Conservation (phyloP, 2,888 invertebrate species). For the Hedychridium roseum region DNA sequence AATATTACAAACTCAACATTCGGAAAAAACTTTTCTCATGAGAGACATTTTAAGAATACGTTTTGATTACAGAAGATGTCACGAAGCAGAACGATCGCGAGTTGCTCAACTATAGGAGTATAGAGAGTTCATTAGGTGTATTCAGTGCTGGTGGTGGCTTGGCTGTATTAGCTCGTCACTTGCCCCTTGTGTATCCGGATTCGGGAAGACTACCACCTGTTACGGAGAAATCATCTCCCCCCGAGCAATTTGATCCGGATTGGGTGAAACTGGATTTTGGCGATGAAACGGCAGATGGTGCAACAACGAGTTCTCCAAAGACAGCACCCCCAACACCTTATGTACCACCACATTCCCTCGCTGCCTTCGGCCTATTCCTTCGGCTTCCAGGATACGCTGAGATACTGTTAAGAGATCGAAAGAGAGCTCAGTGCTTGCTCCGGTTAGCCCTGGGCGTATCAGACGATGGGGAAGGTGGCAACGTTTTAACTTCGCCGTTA, state of each 20-base stretch:
- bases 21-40: not conserved
- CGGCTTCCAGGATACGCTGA: conserved; percentile 91
- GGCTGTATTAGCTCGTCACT: conserved; percentile 85
- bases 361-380: conserved; percentile 89
- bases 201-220: conserved; percentile 66
- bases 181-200: conserved; percentile 89
- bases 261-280: conserved; percentile 72
- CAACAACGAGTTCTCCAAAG: conserved; percentile 62
- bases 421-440: conserved; percentile 85
- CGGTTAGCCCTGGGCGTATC: conserved; percentile 88
- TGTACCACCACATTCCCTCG: conserved; percentile 89
- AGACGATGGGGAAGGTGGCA: conserved; percentile 89
- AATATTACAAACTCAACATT: not conserved
- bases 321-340: conserved; percentile 68
- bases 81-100: conserved; percentile 47
- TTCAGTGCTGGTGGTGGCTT: conserved; percentile 90
- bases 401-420: conserved; percentile 82
- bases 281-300: conserved; percentile 70
- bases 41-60: not conserved
- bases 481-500: conserved; percentile 76
- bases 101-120: conserved; percentile 46
- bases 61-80: conserved; percentile 42
- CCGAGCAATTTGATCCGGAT: conserved; percentile 66
- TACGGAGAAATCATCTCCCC: conserved; percentile 69
- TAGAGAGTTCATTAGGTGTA: conserved; percentile 76